These are phyloP conservation scores for Arenicola marina DNA, from an alignment of 2,888 invertebrate genomes.

Conservation along the genomic window DNA sequence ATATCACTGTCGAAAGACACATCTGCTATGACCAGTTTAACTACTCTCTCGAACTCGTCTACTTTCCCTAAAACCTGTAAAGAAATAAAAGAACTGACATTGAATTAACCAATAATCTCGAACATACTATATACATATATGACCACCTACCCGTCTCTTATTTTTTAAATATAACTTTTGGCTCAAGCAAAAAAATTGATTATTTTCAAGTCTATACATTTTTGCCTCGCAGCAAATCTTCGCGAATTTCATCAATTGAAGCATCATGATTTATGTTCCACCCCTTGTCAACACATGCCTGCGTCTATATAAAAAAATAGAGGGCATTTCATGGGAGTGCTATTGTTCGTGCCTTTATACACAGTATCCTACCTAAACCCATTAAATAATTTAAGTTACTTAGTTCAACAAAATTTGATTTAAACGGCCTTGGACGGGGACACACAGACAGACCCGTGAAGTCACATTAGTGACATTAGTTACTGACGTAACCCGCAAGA, in stretches of 20 bases:
- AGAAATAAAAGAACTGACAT: not conserved
- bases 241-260: not conserved
- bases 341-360: not conserved
- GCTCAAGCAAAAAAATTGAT: not conserved
- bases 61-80: constrained; percentile 81
- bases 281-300: too few relatives aligned
- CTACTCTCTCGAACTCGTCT: constrained; percentile 90
- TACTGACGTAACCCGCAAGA: too few relatives aligned
- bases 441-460: too few relatives aligned
- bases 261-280: not conserved
- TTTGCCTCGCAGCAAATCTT: not conserved
- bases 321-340: not conserved
- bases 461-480: too few relatives aligned
- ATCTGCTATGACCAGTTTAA: constrained; percentile 81
- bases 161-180: not conserved
- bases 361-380: too few relatives aligned
- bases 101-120: not conserved
- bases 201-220: not conserved
- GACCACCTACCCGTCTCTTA: not conserved
- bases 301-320: not conserved
- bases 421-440: too few relatives aligned
- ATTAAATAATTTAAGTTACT: too few relatives aligned
- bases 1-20: constrained; percentile 93
- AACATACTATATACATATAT: not conserved
- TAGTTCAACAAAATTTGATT: not conserved